Base-by-base conservation (phyloP, 2,113 vertebrate species). In the Smithornis capensis region DNA sequence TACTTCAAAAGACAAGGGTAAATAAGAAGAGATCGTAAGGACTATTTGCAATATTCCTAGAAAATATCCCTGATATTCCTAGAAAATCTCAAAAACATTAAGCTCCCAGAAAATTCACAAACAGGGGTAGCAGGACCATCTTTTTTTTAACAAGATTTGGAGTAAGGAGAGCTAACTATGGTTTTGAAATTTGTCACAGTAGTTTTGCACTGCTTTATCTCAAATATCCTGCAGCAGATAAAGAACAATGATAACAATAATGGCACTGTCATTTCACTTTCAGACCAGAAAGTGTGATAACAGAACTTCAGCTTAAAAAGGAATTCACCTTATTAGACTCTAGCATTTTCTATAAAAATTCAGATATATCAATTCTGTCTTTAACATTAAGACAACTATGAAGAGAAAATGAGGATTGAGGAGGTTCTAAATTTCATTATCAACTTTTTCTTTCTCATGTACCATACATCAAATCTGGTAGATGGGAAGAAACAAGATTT, bases 171-270 rank as follows among this genome's bases (percentile, higher is more conserved):
- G 27, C 37, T 95, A 90, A 71, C 42, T 1, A 5, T 25, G 18
- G 14, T 14, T 90, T 74, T 37, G 13, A 78, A 81, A 86, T 89
- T 86, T 73, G 25, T 53, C 71, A 81, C 19, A 45, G n/a, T 49
- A 80, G 8, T 81, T 90, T 92, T 87, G 10, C 3, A 7, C 37
- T 62, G 29, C 42, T 90, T 81, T 89, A 84, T 47, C 77, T 94
- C 33, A 78, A 90, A 94, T 70, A 59, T 94, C 52, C 64, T 90
- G 93, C 52, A 71, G 19, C 31, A 92, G 95, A 89, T 90, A 67
- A 92, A 87, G 52, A 87, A 59, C 33, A 63, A 14, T 14, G 71
- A 77, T 92, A 95, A 81, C 33, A 83, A 78, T 96, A 91, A 96
- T 87, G 37, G 31, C 10, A 7, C 74, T 96, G 89, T 84, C 87